A percentile compares a stretch with the other conserved stretches of the same genome.
These are phyloP conservation scores for Meteorus sp. DNA, from an alignment of 1,140 invertebrate species.

Conservation along the genomic window DNA sequence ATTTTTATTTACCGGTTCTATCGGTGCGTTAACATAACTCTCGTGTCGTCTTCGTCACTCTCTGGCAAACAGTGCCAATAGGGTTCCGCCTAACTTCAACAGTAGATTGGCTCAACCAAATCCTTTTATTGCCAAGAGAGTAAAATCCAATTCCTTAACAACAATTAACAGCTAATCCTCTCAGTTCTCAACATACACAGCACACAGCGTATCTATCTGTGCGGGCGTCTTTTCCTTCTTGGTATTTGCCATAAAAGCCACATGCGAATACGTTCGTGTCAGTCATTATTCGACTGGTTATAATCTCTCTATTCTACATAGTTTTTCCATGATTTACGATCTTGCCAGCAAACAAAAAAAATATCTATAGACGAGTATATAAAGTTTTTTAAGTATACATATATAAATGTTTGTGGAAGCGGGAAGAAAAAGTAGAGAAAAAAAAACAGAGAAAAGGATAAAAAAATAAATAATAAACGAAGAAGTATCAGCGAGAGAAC, in stretches of 20 bases:
- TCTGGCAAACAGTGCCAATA: neutral
- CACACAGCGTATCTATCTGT: no score
- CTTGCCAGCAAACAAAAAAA: no score
- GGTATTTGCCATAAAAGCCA: no score
- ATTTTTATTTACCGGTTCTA: no score
- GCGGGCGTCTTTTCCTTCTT: no score
- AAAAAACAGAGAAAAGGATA: neutral
- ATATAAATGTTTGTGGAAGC: no score
- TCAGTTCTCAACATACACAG: neutral
- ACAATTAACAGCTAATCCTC: conserved; percentile 15
- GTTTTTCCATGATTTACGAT: conserved; percentile 3
- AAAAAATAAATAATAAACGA: neutral
- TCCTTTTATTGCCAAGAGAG: neutral
- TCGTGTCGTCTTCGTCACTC: neutral
- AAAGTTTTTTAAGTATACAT: no score
- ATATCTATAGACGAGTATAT: no score
- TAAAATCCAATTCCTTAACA: conserved; percentile 12
- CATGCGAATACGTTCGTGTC: no score
- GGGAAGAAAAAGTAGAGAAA: neutral
- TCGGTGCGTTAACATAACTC: no score
- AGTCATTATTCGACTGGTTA: neutral
- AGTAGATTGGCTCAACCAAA: neutral
- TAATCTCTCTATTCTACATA: neutral
- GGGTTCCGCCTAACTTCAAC: no score
- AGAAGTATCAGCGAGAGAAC: neutral